Evolutionary conservation across 2,113 vertebrate genomes (phyloP), one percentile per base, ranked within the genome.

Genomic region (Bos indicus): DNA sequence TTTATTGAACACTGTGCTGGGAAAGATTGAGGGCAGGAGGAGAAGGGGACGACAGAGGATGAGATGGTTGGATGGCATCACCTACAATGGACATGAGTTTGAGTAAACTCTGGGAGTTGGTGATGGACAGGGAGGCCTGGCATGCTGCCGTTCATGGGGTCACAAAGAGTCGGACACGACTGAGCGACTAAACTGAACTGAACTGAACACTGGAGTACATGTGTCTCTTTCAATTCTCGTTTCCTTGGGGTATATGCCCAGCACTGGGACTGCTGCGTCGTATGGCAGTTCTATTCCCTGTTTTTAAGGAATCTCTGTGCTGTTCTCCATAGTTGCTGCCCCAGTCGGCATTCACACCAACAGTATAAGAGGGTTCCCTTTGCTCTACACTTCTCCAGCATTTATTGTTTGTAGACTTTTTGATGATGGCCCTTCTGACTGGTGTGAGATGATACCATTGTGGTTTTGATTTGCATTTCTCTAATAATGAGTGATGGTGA

Each of bases 131-230:
- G 33, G 64, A 67, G 64, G 64, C 64, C 64, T 67, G 64, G 64
- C 0, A 2, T 67, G 64, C 3, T 4, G 33, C 3, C 3, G 0
- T 67, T 67, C 16, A n/a, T 67, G 33, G 62, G 62, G 33, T 67
- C 0, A 0, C 8, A n/a, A 67, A 67, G 62, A 67, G 33, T 67
- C 3, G 2, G 62, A 67, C 62, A n/a, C 0, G 2, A 67, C 62
- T 19, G 62, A 67, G 62, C 0, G 2, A 67, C 33, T 64, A 3
- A 64, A 33, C 30, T 67, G 62, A 67, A 19, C 30, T 60, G 59
- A 64, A 64, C 62, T 60, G 59, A 60, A 30, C 59, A 60, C 14
- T 67, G 64, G 64, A 67, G 8, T 11, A 67, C 33, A 67, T 5
- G 33, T 36, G 33, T 36, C 64, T 67, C n/a, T 60, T 60, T 36